Base-by-base conservation (phyloP, 2,797 vertebrate species). In the Hydrophis major region DNA sequence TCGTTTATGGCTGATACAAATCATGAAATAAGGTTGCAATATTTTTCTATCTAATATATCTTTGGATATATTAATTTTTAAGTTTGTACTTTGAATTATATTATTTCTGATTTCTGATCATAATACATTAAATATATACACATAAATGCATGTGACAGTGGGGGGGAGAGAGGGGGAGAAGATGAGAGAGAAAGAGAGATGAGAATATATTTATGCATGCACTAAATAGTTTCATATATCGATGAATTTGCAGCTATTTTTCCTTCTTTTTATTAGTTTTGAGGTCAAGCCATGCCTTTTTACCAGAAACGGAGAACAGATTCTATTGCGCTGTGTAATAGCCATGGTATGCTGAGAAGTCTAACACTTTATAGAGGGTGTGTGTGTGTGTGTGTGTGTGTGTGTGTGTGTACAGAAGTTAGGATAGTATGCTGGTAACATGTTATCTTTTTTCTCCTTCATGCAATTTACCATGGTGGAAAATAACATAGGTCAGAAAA, bases 261-360 rank as follows among this genome's bases (percentile, higher is more conserved):
- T 7, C 1, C 2, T 3, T 16, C 16, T 78, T n/a, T 42, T n/a
- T 32, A 87, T 10, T 57, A 88, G 20, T 16, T 60, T 89, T 63
- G 55, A 50, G 25, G 22, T 63, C 93, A 97, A 97, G 96, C 95
- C 96, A 95, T 95, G 94, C 96, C 47, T 60, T 61, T 97, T 97
- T 97, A 94, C 16, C 59, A 57, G 53, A 56, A 93, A 18, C 1
- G 96, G 93, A 93, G 6, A 74, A 1, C 4, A 93, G 93, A 90
- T 95, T 96, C 89, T 93, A 96, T 94, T 93, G 20, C 93, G 92
- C 95, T 97, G 96, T 96, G 96, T 94, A 95, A 96, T 96, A 96
- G 96, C 96, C 93, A 96, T 96, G 97, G 97, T 97, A 98, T 97
- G 97, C 94, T 95, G 95, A 96, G 96, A 97, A 96, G 97, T 96